phyloP scores from a whole-genome alignment of 2,888 invertebrate species.

The Dexiosoma caninum region DNA sequence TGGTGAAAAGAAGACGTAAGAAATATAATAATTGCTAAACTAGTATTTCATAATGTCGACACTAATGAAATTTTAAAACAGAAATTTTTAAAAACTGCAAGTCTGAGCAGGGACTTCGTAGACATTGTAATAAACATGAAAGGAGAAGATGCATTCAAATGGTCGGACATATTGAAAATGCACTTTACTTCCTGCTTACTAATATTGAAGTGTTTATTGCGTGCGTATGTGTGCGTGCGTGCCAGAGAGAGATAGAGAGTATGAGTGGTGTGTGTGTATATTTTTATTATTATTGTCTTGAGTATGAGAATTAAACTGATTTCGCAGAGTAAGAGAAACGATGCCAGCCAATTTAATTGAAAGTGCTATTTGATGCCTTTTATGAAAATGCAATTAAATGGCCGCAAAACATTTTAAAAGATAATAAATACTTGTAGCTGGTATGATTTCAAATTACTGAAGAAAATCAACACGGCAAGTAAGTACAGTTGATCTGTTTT shows the following conservation, averaged over 20 bases:
- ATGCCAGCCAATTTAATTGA: constrained; percentile 72
- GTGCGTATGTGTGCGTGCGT: constrained; percentile 34
- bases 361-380: constrained; percentile 74
- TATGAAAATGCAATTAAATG: constrained; percentile 75
- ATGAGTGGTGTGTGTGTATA: background rate
- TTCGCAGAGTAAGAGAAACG: constrained; percentile 15
- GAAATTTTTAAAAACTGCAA: no score
- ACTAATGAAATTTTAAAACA: no score
- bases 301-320: constrained; percentile 22
- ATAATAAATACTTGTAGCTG: constrained; percentile 46
- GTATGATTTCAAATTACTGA: constrained; percentile 42
- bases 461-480: constrained; percentile 24
- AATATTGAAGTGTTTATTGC: constrained; percentile 53
- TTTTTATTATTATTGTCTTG: constrained; percentile 15
- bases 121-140: constrained; percentile 41
- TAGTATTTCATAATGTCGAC: no score
- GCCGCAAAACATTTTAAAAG: constrained; percentile 68
- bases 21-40: no score
- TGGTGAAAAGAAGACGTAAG: no score
- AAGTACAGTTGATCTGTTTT: constrained; percentile 43
- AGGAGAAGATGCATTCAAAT: constrained; percentile 47
- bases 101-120: no score
- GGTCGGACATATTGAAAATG: constrained; percentile 62
- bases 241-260: no score
- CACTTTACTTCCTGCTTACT: constrained; percentile 73